Conservation (phyloP, 2,888 invertebrate genomes). For the Calliphora vomitoria region DNA sequence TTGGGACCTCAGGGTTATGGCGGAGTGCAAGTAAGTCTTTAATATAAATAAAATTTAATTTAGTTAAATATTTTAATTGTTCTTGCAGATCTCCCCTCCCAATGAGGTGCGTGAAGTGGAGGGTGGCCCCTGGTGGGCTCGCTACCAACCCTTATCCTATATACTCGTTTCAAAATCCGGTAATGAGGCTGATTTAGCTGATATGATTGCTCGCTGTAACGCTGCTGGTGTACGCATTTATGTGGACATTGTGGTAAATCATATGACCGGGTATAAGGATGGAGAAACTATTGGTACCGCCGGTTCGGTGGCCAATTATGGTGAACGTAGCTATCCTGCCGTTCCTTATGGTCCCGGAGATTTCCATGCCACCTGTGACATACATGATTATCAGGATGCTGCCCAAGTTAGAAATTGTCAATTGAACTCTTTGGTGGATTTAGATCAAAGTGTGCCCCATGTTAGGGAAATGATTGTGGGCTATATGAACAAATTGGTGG, state of each 20-base stretch:
- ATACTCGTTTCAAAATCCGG: constrained; percentile 90
- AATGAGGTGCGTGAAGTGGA: constrained; percentile 88
- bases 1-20: constrained; percentile 89
- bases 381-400: constrained; percentile 88
- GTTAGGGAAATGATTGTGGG: constrained; percentile 87
- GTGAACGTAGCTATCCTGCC: constrained; percentile 85
- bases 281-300: constrained; percentile 86
- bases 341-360: constrained; percentile 88
- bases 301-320: constrained; percentile 84
- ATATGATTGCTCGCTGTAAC: constrained; percentile 92
- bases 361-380: constrained; percentile 88
- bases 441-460: constrained; percentile 88
- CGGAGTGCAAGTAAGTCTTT: constrained; percentile 87
- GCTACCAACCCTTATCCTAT: constrained; percentile 94
- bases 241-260: constrained; percentile 92
- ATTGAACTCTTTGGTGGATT: constrained; percentile 89
- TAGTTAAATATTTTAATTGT: not conserved
- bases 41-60: too few relatives aligned
- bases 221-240: constrained; percentile 91
- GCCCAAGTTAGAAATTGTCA: constrained; percentile 89
- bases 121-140: constrained; percentile 92
- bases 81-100: constrained; percentile 87
- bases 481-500: constrained; percentile 79
- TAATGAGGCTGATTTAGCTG: constrained; percentile 80
- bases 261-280: constrained; percentile 88